Conservation (phyloP, 2,888 invertebrate genomes). For the Melikaiella ostensackeni region DNA sequence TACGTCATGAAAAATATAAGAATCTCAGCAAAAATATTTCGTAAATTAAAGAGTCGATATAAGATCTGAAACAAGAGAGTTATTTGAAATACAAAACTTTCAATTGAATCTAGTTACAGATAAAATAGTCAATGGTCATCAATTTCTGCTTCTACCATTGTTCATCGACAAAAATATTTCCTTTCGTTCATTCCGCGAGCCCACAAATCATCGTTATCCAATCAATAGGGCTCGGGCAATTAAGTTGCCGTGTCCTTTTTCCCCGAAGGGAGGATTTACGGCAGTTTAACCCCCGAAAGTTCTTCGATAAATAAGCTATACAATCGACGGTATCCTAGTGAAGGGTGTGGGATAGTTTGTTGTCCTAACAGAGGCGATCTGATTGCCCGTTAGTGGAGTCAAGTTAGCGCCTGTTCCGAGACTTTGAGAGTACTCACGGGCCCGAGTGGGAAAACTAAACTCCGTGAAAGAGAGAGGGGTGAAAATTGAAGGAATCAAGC, state of each 20-base stretch:
- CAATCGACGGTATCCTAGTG: constrained; percentile 56
- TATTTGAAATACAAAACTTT: neutral
- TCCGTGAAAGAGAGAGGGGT: constrained; percentile 33
- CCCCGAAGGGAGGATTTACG: constrained; percentile 67
- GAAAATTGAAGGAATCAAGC: constrained; percentile 42
- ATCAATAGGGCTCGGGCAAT: constrained; percentile 66
- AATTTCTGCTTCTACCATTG: neutral
- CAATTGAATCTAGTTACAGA: neutral
- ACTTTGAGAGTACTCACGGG: constrained; percentile 62
- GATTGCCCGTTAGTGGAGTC: constrained; percentile 73
- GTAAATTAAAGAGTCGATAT: neutral
- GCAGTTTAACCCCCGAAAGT: constrained; percentile 74
- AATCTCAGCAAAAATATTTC: neutral
- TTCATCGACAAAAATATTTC: constrained; percentile 24
- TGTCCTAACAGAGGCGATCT: constrained; percentile 75
- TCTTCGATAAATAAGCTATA: constrained; percentile 74
- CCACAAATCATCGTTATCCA: constrained; percentile 70
- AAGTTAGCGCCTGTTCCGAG: constrained; percentile 70
- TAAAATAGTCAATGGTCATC: neutral
- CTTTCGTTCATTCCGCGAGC: constrained; percentile 37
- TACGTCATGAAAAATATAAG: neutral
- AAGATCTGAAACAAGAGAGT: neutral
- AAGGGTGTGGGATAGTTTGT: constrained; percentile 62
- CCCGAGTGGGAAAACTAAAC: constrained; percentile 44
- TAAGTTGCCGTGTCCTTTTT: constrained; percentile 68